These are phyloP conservation scores for Microplitis deprimator DNA, from an alignment of 2,888 invertebrate genomes.

Conservation along the genomic window DNA sequence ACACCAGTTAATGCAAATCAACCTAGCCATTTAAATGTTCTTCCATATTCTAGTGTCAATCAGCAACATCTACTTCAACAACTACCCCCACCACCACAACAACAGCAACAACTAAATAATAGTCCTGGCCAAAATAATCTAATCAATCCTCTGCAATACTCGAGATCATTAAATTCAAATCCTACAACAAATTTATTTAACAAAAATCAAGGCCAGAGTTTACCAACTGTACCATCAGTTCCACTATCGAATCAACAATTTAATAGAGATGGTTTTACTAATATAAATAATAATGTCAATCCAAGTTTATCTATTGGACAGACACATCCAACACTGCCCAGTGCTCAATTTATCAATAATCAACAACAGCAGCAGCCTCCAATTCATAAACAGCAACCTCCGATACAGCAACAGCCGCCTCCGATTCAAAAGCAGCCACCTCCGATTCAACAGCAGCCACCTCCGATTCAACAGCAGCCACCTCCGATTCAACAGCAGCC, in stretches of 20 bases:
- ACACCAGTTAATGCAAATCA: neutral
- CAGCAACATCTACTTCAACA: neutral
- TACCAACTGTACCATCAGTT: neutral
- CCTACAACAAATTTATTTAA: conserved; percentile 5
- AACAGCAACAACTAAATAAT: neutral
- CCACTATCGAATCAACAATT: neutral
- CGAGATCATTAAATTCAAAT: conserved; percentile 15
- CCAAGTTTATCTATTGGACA: neutral
- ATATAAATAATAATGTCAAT: neutral
- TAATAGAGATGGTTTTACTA: neutral
- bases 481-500: conserved; percentile 50
- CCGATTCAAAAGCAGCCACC: neutral
- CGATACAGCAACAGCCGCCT: too few species aligned
- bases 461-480: conserved; percentile 50
- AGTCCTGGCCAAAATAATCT: neutral
- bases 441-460: too few species aligned
- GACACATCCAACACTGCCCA: neutral
- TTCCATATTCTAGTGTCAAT: conserved; percentile 22
- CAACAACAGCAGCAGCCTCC: neutral
- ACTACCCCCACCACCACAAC: conserved; percentile 31
- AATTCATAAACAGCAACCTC: neutral
- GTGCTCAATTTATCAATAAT: neutral
- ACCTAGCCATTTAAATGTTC: conserved; percentile 18
- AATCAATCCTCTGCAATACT: conserved; percentile 5
- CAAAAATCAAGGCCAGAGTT: conserved; percentile 11